Percentiles rank a stretch among this genome's conserved stretches.
Conservation (phyloP, 2,797 vertebrate genomes). For the Rhabdomys pumilio region DNA sequence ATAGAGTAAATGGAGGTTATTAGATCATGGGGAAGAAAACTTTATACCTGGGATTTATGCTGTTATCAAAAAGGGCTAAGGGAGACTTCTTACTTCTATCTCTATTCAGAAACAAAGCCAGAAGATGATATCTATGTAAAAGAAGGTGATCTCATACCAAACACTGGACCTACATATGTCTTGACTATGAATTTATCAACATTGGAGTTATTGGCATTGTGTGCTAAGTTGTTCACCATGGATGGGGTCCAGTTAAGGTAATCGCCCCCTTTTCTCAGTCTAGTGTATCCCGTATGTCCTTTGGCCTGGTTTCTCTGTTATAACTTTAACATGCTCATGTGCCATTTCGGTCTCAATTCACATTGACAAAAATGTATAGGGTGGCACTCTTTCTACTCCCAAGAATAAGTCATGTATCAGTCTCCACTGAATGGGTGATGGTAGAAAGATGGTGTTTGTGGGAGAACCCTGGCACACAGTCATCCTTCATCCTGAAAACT, state of each 20-base stretch:
- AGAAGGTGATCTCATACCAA: not conserved
- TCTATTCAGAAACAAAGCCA: not conserved
- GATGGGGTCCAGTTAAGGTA: not conserved
- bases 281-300: not conserved
- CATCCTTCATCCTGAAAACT: not conserved
- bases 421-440: not conserved
- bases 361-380: not conserved
- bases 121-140: not conserved
- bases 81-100: not conserved
- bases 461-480: no score
- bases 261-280: not conserved
- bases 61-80: not conserved
- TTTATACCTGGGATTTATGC: not conserved
- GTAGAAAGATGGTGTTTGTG: not conserved
- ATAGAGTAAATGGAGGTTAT: not conserved
- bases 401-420: not conserved
- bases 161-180: no score
- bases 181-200: not conserved
- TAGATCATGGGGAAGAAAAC: not conserved
- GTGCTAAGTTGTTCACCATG: not conserved
- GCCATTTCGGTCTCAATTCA: not conserved
- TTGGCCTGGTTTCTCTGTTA: not conserved
- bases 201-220: not conserved
- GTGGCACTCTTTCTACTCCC: not conserved
- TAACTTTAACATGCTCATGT: not conserved